Evolutionary conservation across 2,888 invertebrate genomes (phyloP), one percentile per base, ranked within the genome.

Genomic region (Temnothorax rugatulus): DNA sequence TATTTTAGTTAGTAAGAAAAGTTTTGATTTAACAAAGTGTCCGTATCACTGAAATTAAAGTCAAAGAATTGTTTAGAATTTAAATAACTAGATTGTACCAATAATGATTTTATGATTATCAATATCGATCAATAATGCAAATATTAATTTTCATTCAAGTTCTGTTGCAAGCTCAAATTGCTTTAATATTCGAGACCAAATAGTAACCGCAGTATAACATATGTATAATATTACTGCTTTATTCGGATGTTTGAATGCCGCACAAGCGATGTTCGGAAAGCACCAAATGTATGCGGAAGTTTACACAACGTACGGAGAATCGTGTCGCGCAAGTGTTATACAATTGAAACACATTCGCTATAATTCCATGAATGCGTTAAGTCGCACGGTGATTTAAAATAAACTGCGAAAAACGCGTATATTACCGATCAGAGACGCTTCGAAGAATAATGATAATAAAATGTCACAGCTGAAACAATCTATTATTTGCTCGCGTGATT

Each of bases 331-430:
- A 34, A 63, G 18, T 41, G 41, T 41, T 50, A 5, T 25, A 5
- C n/a, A 77, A 7, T 54, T 29, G 68, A 68, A 68, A 54, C 34
- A 15, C 68, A 41, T 41, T 77, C 13, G 21, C 52, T 77, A 68
- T 77, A 77, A 77, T 68, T 68, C 41, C 54, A 29, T 41, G 29
- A 66, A 77, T 54, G 8, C 15, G 38, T 13, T 21, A 44, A 54
- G 18, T 77, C 41, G 18, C 41, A 29, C 9, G n/a, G 4, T 29
- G 38, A 66, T 64, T 68, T 44, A 18, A 54, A 54, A 54, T 29
- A 54, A 68, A 68, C n/a, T 9, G n/a, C 54, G 15, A 68, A n/a
- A 54, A n/a, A n/a, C 25, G 13, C 8, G 7, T 9, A 44, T 29
- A 68, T 41, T 44, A 18, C 3, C 8, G 7, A 52, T 18, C 34